Percentiles rank a stretch among this genome's conserved stretches.
These are phyloP conservation scores for Cynocephalus volans DNA, from an alignment of 2,113 vertebrate genomes.

Conservation along the genomic window DNA sequence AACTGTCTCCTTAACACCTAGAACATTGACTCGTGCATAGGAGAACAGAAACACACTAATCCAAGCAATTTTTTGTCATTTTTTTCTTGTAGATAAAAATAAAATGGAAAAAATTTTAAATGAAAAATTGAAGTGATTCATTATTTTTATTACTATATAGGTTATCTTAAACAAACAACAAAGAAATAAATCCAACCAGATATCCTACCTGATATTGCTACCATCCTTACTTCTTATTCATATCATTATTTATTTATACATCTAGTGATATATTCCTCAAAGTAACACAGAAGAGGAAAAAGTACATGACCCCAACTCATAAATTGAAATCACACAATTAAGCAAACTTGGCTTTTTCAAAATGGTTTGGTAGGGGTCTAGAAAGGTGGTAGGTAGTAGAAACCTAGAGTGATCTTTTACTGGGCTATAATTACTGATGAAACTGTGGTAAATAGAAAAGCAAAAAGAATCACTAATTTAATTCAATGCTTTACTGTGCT, in stretches of 20 bases:
- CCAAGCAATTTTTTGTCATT: background rate
- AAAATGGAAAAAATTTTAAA: background rate
- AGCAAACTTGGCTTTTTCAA: background rate
- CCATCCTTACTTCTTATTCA: background rate
- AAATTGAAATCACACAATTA: background rate
- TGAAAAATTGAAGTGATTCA: background rate
- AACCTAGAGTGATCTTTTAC: background rate
- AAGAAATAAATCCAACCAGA: background rate
- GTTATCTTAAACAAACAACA: background rate
- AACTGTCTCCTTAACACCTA: background rate
- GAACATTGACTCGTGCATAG: background rate
- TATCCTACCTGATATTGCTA: background rate
- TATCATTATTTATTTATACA: background rate
- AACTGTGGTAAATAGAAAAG: background rate
- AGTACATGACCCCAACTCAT: background rate
- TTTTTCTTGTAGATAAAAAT: conserved; percentile 1
- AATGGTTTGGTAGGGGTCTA: background rate
- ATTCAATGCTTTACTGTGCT: background rate
- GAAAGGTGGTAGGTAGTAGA: background rate
- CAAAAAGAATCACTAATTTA: background rate
- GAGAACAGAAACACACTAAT: background rate
- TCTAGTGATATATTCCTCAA: background rate
- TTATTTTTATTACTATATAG: background rate
- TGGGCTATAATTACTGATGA: background rate
- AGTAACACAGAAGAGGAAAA: background rate